These are phyloP conservation scores for Dasypus novemcinctus DNA, from an alignment of 2,113 vertebrate genomes.

Conservation along the genomic window DNA sequence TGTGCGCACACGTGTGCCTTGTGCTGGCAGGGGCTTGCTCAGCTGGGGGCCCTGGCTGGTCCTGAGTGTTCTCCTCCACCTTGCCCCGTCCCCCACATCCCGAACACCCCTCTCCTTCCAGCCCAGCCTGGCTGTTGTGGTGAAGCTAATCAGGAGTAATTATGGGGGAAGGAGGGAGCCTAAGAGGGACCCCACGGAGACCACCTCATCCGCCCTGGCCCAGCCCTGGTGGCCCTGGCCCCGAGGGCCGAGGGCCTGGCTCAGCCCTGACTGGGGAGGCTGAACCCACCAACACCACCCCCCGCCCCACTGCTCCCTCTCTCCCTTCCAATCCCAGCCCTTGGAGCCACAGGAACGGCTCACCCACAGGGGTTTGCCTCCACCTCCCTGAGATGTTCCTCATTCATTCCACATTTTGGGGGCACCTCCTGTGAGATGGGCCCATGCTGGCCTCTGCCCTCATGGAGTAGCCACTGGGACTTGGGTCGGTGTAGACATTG, in stretches of 20 bases:
- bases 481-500: background rate
- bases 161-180: constrained; percentile 73
- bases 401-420: background rate
- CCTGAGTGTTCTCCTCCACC: constrained; percentile 38
- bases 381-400: background rate
- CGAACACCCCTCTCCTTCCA: constrained; percentile 70
- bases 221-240: constrained; percentile 69
- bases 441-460: background rate
- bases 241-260: constrained; percentile 38
- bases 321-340: background rate
- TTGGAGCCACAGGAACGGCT: background rate
- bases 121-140: constrained; percentile 73
- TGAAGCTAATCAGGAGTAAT: constrained; percentile 79
- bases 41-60: constrained; percentile 50
- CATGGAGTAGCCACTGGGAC: background rate
- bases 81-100: constrained; percentile 45
- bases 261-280: constrained; percentile 40
- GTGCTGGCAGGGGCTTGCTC: background rate
- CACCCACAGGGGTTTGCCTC: background rate
- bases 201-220: constrained; percentile 74
- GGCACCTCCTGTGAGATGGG: background rate
- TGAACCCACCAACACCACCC: background rate
- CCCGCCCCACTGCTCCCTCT: background rate
- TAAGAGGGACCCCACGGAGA: constrained; percentile 76
- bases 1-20: background rate